phyloP scores from a whole-genome alignment of 92 coral and sea anemone genomes.

The Meandrina meandrites region DNA sequence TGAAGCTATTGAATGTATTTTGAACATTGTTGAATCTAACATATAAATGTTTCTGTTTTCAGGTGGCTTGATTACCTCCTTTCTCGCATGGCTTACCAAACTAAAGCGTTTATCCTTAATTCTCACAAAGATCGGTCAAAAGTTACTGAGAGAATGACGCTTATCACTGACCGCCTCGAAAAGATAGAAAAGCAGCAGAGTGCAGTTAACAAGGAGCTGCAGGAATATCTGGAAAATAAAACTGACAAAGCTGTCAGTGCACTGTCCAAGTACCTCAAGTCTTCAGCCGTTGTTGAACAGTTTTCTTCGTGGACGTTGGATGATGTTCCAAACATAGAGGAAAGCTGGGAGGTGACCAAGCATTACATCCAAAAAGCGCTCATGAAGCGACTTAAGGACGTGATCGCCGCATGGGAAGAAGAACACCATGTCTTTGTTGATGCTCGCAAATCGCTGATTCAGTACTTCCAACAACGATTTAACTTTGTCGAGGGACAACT shows the following conservation, averaged over 20 bases:
- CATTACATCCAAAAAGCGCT: slow-evolving; percentile 6
- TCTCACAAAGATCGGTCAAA: too few relatives aligned
- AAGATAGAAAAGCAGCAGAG: slow-evolving; percentile 11
- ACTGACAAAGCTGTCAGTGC: not conserved
- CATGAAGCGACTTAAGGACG: not conserved
- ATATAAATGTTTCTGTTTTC: not conserved
- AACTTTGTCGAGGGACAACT: slow-evolving; percentile 28
- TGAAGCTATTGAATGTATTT: not conserved
- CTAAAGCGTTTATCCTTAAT: too few relatives aligned
- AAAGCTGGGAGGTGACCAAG: slow-evolving; percentile 34
- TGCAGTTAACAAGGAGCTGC: not conserved
- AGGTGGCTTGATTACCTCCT: slow-evolving; percentile 2
- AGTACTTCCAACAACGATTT: slow-evolving; percentile 30
- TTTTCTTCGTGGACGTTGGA: slow-evolving; percentile 35
- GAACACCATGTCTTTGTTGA: slow-evolving; percentile 31
- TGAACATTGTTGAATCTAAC: too few relatives aligned
- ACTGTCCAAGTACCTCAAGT: slow-evolving; percentile 12
- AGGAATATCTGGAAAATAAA: not conserved
- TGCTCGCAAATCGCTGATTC: slow-evolving; percentile 24
- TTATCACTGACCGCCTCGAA: not conserved
- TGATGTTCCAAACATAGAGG: slow-evolving; percentile 16
- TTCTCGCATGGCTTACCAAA: too few relatives aligned
- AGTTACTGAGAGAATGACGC: not conserved
- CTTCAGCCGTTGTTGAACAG: slow-evolving; percentile 1
- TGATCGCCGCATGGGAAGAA: slow-evolving; percentile 50